phyloP scores from a whole-genome alignment of 1,140 invertebrate genomes.

The Gryon sp. region DNA sequence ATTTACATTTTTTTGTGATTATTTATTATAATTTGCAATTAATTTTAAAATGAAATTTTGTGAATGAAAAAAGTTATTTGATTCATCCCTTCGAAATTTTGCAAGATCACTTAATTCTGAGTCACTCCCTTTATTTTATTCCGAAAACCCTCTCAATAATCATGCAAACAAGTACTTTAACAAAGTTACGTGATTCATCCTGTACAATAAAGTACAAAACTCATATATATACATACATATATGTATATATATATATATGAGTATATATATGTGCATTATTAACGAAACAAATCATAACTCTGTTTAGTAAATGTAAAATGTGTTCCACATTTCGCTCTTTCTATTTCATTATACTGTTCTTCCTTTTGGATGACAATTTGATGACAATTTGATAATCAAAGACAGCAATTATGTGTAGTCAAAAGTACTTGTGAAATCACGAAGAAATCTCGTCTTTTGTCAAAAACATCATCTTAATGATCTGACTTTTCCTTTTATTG shows the following conservation, averaged over 20 bases:
- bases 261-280: slow-evolving; percentile 26
- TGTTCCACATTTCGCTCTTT: slow-evolving; percentile 30
- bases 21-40: too few relatives aligned
- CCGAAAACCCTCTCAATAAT: slow-evolving; percentile 15
- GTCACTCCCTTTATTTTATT: not conserved
- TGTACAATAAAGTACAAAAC: too few relatives aligned
- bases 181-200: slow-evolving; percentile 37
- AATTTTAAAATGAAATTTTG: too few relatives aligned
- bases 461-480: too few relatives aligned
- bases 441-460: not conserved
- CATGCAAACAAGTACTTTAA: slow-evolving; percentile 34
- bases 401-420: too few relatives aligned
- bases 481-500: too few relatives aligned
- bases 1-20: too few relatives aligned
- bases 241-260: too few relatives aligned
- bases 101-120: slow-evolving; percentile 8
- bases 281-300: slow-evolving; percentile 46
- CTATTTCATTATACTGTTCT: not conserved
- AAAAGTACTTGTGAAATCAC: too few relatives aligned
- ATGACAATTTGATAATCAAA: slow-evolving; percentile 15
- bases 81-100: slow-evolving; percentile 5
- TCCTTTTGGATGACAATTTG: slow-evolving; percentile 10
- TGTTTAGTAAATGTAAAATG: slow-evolving; percentile 23
- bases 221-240: too few relatives aligned
- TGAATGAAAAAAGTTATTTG: too few relatives aligned